Percentiles rank a stretch among this genome's conserved stretches.
Evolutionary conservation across 2,797 vertebrate species (phyloP).

Genomic region (Discoglossus pictus): DNA sequence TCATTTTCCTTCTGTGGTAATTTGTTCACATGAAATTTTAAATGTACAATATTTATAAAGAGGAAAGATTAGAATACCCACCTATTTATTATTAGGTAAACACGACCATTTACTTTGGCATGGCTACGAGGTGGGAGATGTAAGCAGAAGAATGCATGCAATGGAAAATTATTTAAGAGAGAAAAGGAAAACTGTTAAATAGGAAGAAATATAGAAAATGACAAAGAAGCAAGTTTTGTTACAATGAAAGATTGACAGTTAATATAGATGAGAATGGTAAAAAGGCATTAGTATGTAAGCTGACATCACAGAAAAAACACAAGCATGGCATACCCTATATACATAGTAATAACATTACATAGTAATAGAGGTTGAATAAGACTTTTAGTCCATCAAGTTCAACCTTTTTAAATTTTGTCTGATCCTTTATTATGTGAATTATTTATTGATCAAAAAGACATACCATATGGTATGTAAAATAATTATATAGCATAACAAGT

Average conservation of each 20-base stretch:
- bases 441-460: too few relatives aligned
- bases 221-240: conserved; percentile 29
- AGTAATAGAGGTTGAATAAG: too few relatives aligned
- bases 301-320: not conserved
- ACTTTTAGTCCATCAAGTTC: too few relatives aligned
- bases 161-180: conserved; percentile 66
- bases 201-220: conserved; percentile 45
- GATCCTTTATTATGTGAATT: too few relatives aligned
- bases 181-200: conserved; percentile 68
- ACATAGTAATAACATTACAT: too few relatives aligned
- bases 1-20: conserved; percentile 55
- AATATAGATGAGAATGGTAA: not conserved
- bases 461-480: too few relatives aligned
- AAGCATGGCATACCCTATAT: too few relatives aligned
- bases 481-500: too few relatives aligned
- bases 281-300: not conserved
- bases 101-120: conserved; percentile 96
- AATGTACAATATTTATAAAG: conserved; percentile 20
- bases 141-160: conserved; percentile 60
- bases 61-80: conserved; percentile 81
- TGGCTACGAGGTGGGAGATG: conserved; percentile 80
- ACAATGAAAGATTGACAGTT: conserved; percentile 21
- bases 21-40: not conserved
- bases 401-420: too few relatives aligned
- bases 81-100: conserved; percentile 99